Evolutionary conservation across 2,888 invertebrate species (phyloP).

Genomic region (Cheilosia vernalis): DNA sequence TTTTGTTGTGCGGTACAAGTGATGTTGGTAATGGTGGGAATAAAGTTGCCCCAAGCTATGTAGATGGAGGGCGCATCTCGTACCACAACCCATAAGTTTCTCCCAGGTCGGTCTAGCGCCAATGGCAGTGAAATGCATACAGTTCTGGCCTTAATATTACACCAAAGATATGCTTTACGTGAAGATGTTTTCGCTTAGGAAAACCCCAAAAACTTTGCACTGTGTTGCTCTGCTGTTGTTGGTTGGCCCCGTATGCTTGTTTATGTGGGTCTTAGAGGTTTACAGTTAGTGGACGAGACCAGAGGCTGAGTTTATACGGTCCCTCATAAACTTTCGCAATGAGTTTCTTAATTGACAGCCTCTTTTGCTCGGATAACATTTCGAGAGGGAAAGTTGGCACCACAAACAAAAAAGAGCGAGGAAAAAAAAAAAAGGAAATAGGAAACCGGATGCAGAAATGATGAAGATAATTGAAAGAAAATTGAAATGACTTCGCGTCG

Average conservation of each 20-base stretch:
- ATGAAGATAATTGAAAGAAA: constrained; percentile 72
- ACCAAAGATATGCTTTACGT: constrained; percentile 67
- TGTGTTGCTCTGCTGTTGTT: constrained; percentile 33
- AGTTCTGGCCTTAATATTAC: constrained; percentile 43
- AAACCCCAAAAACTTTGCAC: constrained; percentile 69
- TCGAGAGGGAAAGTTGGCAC: constrained; percentile 60
- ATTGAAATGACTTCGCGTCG: constrained; percentile 62
- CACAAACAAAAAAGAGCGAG: not conserved
- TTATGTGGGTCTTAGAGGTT: constrained; percentile 55
- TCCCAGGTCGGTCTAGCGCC: constrained; percentile 39
- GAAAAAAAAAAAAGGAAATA: constrained; percentile 5
- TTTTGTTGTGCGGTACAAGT: constrained; percentile 67
- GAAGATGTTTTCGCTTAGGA: constrained; percentile 73
- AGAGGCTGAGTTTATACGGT: constrained; percentile 63
- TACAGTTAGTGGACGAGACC: constrained; percentile 47
- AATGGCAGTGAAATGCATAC: constrained; percentile 69
- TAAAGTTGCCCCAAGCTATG: constrained; percentile 64
- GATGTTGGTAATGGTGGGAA: constrained; percentile 68
- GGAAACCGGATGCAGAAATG: constrained; percentile 49
- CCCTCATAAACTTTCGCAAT: constrained; percentile 73
- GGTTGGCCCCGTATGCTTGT: constrained; percentile 61
- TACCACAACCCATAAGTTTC: constrained; percentile 69
- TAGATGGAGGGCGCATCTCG: constrained; percentile 17
- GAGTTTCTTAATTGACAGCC: constrained; percentile 75
- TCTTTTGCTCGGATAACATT: constrained; percentile 60